Conservation (phyloP, 2,888 invertebrate genomes). For the Eilema caniola region DNA sequence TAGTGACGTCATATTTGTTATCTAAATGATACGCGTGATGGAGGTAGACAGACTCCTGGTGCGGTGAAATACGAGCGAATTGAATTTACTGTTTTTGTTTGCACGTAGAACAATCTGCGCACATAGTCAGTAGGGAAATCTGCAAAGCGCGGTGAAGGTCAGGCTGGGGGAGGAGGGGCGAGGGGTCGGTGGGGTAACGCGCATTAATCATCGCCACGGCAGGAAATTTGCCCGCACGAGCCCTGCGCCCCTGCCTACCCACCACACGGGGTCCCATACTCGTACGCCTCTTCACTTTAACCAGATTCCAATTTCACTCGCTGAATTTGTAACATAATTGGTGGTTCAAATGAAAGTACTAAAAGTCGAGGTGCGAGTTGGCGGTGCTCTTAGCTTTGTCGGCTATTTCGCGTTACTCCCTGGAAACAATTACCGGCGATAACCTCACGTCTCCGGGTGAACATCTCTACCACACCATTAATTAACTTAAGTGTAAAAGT, state of each 20-base stretch:
- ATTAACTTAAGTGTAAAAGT: conserved; percentile 14
- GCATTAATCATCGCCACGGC: conserved; percentile 22
- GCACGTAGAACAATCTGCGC: conserved; percentile 19
- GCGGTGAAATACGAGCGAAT: conserved; percentile 12
- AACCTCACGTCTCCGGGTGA: background rate
- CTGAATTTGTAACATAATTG: background rate
- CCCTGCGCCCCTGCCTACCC: background rate
- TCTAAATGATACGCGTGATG: background rate
- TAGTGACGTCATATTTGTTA: background rate
- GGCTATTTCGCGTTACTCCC: background rate
- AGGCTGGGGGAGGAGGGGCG: background rate
- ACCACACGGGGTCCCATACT: too few relatives aligned
- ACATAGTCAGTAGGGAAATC: conserved; percentile 34
- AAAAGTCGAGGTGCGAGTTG: too few relatives aligned
- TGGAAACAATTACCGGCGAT: background rate
- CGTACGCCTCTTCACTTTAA: background rate
- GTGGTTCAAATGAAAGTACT: background rate
- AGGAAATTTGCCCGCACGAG: conserved; percentile 2
- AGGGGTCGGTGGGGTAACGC: conserved; percentile 1
- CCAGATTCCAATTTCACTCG: background rate
- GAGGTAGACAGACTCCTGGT: background rate
- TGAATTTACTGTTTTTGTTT: conserved; percentile 21
- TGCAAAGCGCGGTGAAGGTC: conserved; percentile 7
- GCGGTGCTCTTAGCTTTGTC: background rate
- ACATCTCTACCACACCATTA: background rate